phyloP scores from a whole-genome alignment of 2,797 vertebrate genomes.

The Sciurus vulgaris region DNA sequence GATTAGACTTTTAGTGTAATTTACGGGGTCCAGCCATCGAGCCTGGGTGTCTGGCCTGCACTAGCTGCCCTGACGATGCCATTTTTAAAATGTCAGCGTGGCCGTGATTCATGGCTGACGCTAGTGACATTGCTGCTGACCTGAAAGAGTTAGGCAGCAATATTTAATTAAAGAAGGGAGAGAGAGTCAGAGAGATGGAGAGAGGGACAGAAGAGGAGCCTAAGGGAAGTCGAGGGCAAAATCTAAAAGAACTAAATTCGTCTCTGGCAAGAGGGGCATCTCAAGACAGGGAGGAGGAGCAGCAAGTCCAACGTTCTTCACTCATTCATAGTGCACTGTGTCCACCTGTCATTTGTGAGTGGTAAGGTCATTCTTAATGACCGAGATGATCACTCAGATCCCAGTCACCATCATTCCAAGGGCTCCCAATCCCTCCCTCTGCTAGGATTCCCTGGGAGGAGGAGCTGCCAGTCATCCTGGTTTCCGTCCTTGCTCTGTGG shows the following conservation, averaged over 20 bases:
- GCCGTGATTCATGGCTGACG: conserved; percentile 80
- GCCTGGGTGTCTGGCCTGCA: conserved; percentile 80
- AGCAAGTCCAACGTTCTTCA: accelerated
- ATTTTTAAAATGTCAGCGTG: conserved; percentile 84
- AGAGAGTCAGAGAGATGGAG: not conserved
- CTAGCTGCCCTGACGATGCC: conserved; percentile 75
- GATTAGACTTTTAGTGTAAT: conserved; percentile 85
- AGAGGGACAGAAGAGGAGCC: not conserved
- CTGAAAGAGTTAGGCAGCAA: conserved; percentile 80
- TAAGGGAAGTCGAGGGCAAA: conserved; percentile 46
- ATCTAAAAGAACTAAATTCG: conserved; percentile 40
- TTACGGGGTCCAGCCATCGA: conserved; percentile 82
- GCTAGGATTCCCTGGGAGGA: not conserved
- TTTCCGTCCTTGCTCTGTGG: not conserved
- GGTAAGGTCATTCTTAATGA: not conserved
- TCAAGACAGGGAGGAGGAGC: not conserved
- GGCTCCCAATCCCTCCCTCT: not conserved
- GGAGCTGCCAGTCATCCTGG: not conserved
- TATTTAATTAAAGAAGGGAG: conserved; percentile 80
- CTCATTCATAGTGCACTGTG: accelerated
- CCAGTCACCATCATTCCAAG: not conserved
- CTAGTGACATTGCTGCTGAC: conserved; percentile 79
- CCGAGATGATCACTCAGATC: accelerated
- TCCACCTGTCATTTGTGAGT: not conserved
- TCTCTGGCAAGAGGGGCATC: not conserved